Percentiles rank a stretch among this genome's conserved stretches.
Conservation (phyloP, 2,797 vertebrate species). For the Scarus forsteni region DNA sequence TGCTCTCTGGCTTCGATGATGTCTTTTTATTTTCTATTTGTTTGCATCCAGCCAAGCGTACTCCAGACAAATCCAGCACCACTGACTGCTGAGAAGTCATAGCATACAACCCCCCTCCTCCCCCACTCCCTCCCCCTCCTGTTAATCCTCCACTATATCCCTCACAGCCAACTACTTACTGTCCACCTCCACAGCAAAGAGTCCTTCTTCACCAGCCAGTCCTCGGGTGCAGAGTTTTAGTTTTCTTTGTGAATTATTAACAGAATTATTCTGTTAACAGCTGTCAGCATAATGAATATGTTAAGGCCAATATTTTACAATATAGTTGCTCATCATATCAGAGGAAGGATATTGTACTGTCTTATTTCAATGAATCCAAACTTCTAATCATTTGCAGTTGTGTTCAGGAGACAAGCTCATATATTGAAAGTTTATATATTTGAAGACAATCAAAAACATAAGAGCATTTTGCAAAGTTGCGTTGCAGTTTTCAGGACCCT, state of each 20-base stretch:
- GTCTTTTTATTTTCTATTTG: conserved; percentile 10
- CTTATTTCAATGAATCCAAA: not conserved
- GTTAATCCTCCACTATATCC: conserved; percentile 73
- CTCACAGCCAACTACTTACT: conserved; percentile 56
- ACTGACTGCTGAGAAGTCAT: conserved; percentile 42
- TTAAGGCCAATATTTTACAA: not conserved
- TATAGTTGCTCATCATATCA: not conserved
- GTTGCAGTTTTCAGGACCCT: conserved; percentile 11
- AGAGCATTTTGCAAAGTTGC: not conserved
- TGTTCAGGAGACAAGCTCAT: no score
- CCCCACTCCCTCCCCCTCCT: conserved; percentile 25
- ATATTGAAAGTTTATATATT: no score
- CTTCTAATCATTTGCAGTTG: not conserved
- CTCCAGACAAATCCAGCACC: conserved; percentile 46
- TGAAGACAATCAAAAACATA: not conserved
- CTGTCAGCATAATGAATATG: not conserved
- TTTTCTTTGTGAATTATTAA: not conserved
- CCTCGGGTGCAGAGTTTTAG: not conserved
- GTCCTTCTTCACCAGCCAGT: not conserved
- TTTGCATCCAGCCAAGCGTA: conserved; percentile 44
- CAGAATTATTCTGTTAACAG: not conserved
- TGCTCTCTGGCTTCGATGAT: conserved; percentile 10
- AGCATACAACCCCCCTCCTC: conserved; percentile 3
- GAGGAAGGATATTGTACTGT: not conserved
- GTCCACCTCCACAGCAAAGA: conserved; percentile 17